phyloP scores from a whole-genome alignment of 2,113 vertebrate species.

The Girardinichthys multiradiatus region DNA sequence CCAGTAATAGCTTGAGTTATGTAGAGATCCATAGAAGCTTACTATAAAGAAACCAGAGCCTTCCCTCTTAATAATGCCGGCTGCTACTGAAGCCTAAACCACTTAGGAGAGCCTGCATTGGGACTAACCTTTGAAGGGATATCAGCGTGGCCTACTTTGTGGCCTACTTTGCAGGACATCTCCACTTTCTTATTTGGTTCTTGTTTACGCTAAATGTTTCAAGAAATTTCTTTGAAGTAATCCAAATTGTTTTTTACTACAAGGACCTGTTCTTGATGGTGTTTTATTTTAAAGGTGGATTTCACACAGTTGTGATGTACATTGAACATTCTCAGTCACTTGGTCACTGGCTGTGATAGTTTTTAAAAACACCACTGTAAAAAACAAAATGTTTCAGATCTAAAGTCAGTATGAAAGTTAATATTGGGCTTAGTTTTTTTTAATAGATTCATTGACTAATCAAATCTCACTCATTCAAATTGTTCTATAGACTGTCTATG shows the following conservation, averaged over 20 bases:
- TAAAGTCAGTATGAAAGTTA: no score
- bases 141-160: constrained; percentile 67
- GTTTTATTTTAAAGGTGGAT: no score
- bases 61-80: constrained; percentile 12
- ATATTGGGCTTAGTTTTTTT: no score
- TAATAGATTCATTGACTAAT: no score
- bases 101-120: constrained; percentile 60
- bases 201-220: constrained; percentile 47
- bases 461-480: neutral
- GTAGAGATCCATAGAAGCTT: constrained; percentile 22
- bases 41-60: constrained; percentile 35
- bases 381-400: no score
- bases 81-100: constrained; percentile 57
- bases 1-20: constrained; percentile 22
- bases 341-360: neutral
- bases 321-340: no score
- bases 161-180: constrained; percentile 59
- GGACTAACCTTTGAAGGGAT: constrained; percentile 64
- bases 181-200: constrained; percentile 36
- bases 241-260: constrained; percentile 4
- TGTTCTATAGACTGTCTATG: neutral
- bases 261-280: no score
- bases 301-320: no score
- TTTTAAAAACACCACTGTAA: neutral
- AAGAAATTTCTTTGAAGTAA: constrained; percentile 26